phyloP scores from a whole-genome alignment of 2,113 vertebrate genomes.

The Lagopus muta region DNA sequence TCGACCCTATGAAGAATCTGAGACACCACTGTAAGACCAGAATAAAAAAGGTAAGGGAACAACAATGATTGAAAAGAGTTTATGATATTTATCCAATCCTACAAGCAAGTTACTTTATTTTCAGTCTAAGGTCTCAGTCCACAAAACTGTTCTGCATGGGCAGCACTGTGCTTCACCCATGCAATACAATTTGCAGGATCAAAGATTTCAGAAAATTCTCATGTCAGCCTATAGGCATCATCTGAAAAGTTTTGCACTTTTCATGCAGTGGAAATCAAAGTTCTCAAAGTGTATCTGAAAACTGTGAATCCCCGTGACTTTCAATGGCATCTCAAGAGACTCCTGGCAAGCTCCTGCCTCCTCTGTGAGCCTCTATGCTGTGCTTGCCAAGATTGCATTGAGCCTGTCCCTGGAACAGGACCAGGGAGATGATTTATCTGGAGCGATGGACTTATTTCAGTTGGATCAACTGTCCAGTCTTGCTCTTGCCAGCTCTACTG shows the following conservation, averaged over 20 bases:
- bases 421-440: background rate
- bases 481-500: background rate
- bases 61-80: background rate
- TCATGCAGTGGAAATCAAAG: background rate
- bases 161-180: background rate
- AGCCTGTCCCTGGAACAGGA: background rate
- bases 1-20: background rate
- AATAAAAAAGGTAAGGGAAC: background rate
- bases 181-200: background rate
- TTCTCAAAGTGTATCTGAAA: background rate
- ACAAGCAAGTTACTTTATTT: background rate
- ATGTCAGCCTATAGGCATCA: background rate
- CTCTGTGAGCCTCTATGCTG: fast-evolving
- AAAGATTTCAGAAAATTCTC: constrained; percentile 19
- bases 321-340: background rate
- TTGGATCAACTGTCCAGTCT: background rate
- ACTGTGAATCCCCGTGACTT: background rate
- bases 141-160: background rate
- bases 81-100: background rate
- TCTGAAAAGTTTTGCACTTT: background rate
- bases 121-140: background rate
- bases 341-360: background rate
- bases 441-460: background rate
- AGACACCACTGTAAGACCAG: background rate
- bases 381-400: background rate